Evolutionary conservation across 2,888 invertebrate genomes (phyloP), one percentile per base, ranked within the genome.

Genomic region (Malacosoma neustria): DNA sequence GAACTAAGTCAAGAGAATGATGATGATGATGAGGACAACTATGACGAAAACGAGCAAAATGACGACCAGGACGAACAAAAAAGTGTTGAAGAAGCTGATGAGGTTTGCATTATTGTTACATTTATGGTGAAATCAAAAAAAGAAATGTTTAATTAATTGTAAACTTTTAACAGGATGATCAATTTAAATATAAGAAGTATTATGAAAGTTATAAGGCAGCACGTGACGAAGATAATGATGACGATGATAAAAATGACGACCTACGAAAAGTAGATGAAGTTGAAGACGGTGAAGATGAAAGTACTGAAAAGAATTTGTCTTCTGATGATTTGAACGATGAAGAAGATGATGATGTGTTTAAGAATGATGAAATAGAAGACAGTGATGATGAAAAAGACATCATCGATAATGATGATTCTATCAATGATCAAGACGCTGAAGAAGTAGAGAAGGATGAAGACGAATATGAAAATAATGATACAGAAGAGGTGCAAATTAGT

Each of bases 401-500:
- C 5, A 31, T 31, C 31, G 32, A 32, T 12, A 29, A 43, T 4
- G 32, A 46, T 32, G 15, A 41, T 33, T 33, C 38, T 38, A 22
- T 38, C 29, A 33, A 46, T 30, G 29, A 39, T 32, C 32, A 39
- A 33, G 35, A 40, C 29, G 34, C 39, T 12, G 36, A 42, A 13
- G 36, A 42, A 14, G 30, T 34, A 29, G 31, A 43, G 36, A 60
- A 62, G 41, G 52, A 56, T 34, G 49, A 56, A 14, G 42, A 61
- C 7, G 48, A 58, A 7, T 41, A 42, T 11, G 36, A 41, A 29
- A 47, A 45, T 37, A 36, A 47, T 31, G 39, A 49, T 12, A 39
- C 37, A 5, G 30, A 48, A 41, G 70, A 75, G 72, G 74, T 75
- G 63, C 68, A 58, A 46, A 59, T 38, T 44, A 40, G 39, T 44